Percentiles rank a stretch among this genome's conserved stretches.
phyloP scores from a whole-genome alignment of 2,113 vertebrate genomes.

The Mus pahari region DNA sequence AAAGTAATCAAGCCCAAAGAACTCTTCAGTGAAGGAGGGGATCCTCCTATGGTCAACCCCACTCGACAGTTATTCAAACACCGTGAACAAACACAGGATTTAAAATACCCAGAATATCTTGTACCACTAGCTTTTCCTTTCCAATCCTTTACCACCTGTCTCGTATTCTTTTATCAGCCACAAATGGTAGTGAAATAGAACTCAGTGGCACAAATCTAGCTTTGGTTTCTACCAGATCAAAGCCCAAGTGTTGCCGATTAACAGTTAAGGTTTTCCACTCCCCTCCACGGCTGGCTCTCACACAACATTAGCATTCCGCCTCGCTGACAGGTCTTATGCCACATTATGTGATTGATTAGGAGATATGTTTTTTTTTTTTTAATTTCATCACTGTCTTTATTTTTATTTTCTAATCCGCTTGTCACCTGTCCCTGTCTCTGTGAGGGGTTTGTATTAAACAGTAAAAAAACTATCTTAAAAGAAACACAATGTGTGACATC shows the following conservation, averaged over 20 bases:
- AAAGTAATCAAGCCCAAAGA: background rate
- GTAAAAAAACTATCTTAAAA: conserved; percentile 61
- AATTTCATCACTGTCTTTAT: conserved; percentile 37
- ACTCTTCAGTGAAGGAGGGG: too few species aligned
- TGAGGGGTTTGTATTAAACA: conserved; percentile 68
- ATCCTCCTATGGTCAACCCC: background rate
- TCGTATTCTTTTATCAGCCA: background rate
- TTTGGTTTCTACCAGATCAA: background rate
- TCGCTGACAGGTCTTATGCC: conserved; percentile 10
- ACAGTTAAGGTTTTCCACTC: background rate
- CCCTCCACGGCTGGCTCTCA: background rate
- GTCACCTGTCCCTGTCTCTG: background rate
- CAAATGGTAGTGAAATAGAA: background rate
- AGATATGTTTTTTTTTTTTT: conserved; percentile 55
- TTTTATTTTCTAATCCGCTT: conserved; percentile 56
- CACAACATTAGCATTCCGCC: background rate
- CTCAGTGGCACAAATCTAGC: background rate
- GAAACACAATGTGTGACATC: conserved; percentile 64
- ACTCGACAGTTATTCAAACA: background rate
- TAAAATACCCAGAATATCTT: conserved; percentile 6
- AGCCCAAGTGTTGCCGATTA: background rate
- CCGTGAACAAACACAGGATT: background rate
- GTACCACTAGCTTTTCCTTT: background rate
- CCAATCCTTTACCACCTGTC: background rate
- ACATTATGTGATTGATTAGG: conserved; percentile 54